A percentile compares a stretch with the other conserved stretches of the same genome.
Evolutionary conservation across 1,140 invertebrate genomes (phyloP).

Genomic region (Hyles vespertilio): DNA sequence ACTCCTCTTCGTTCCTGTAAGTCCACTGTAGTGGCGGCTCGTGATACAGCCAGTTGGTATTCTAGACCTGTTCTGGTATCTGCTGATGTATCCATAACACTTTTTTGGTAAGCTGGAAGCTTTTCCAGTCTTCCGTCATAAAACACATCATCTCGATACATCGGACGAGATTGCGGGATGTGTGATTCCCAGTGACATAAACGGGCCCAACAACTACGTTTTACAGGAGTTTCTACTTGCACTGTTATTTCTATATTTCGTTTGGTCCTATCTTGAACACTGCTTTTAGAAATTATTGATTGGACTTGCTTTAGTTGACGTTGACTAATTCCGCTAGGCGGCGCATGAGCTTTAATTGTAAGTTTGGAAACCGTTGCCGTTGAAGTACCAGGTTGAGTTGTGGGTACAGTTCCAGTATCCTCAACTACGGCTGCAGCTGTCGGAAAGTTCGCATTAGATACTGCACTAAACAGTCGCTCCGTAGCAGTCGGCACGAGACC

Average conservation of each 20-base stretch:
- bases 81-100: slow-evolving; percentile 35
- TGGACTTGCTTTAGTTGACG: slow-evolving; percentile 62
- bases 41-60: slow-evolving; percentile 62
- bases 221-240: slow-evolving; percentile 34
- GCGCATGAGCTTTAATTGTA: slow-evolving; percentile 44
- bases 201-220: slow-evolving; percentile 41
- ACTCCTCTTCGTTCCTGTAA: slow-evolving; percentile 54
- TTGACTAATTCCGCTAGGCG: slow-evolving; percentile 48
- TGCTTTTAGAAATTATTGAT: slow-evolving; percentile 52
- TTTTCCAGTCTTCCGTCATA: slow-evolving; percentile 86
- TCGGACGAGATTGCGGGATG: slow-evolving; percentile 77
- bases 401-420: slow-evolving; percentile 20
- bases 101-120: slow-evolving; percentile 85
- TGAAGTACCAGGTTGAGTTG: slow-evolving; percentile 44
- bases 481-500: slow-evolving; percentile 39
- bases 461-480: slow-evolving; percentile 57
- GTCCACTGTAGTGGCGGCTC: slow-evolving; percentile 56
- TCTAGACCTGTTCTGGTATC: slow-evolving; percentile 59
- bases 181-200: slow-evolving; percentile 57
- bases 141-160: slow-evolving; percentile 92
- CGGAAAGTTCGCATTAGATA: slow-evolving; percentile 59
- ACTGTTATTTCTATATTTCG: slow-evolving; percentile 38
- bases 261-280: slow-evolving; percentile 49
- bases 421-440: slow-evolving; percentile 57
- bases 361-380: slow-evolving; percentile 43